Evolutionary conservation across 2,888 invertebrate species (phyloP), one percentile per base, ranked within the genome.

Genomic region (Platynereis dumerilii): DNA sequence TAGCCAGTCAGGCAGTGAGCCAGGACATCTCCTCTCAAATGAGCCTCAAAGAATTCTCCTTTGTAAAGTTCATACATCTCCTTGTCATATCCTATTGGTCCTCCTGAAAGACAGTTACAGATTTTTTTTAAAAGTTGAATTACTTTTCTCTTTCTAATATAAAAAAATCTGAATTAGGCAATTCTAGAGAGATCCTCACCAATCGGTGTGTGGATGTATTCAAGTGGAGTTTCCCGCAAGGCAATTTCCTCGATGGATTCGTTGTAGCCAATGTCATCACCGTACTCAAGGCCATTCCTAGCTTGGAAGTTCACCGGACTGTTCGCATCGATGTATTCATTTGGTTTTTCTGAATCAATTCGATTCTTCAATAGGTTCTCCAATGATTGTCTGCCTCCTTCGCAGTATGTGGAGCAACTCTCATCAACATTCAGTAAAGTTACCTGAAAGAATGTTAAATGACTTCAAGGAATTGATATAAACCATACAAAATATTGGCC

Each of bases 181-280:
- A n/a, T 34, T 34, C 34, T 34, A 34, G 34, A 34, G 7, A 34
- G 34, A 7, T 34, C 22, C 10, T 57, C n/a, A 62, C 62, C 56
- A 24, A 62, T 26, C 2, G 62, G 62, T 5, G 29, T 10, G 24
- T 62, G 62, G 10, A 24, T 2, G 26, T 62, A 62, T 2, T 44
- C 45, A 10, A 62, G 12, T 42, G 27, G 44, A 7, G n/a, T 2
- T 3, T 44, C 27, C 22, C 2, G 1, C 20, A 55, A 22, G 10
- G 45, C 57, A 15, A 24, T 10, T 57, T 68, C 69, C 62, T 79
- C 78, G 15, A 71, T 22, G 12, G 70, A 62, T 63, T 75, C 77
- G 68, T 78, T 79, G 59, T 75, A 78, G 5, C 80, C 79, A 54
- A 78, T 72, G 28, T 73, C 73, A 72, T 80, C 80, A 5, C 80